These are phyloP conservation scores for Cephus pygmeus DNA, from an alignment of 2,888 invertebrate species.

Conservation along the genomic window DNA sequence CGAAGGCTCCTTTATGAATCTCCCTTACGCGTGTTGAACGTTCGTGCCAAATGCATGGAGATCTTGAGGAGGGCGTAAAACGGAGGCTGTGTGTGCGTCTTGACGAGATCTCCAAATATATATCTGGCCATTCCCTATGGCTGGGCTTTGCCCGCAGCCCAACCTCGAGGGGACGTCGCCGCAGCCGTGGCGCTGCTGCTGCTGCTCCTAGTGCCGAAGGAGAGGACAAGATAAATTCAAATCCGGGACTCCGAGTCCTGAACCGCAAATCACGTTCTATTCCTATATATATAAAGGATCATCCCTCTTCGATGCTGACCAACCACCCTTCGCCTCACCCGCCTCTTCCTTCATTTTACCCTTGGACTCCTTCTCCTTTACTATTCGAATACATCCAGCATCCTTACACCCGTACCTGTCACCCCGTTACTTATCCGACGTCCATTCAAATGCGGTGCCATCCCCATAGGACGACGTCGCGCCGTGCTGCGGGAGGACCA, in stretches of 20 bases:
- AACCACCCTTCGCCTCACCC: slow-evolving; percentile 29
- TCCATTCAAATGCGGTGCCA: slow-evolving; percentile 23
- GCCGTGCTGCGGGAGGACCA: not conserved
- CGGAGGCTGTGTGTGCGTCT: not conserved
- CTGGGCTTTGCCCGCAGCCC: slow-evolving; percentile 9
- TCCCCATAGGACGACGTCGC: not conserved
- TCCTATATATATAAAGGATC: slow-evolving; percentile 57
- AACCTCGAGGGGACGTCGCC: slow-evolving; percentile 7
- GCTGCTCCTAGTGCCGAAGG: slow-evolving; percentile 12
- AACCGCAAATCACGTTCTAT: slow-evolving; percentile 59
- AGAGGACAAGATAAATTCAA: slow-evolving; percentile 57
- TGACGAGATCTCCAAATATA: slow-evolving; percentile 6
- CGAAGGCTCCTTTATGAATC: slow-evolving; percentile 35
- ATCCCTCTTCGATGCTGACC: slow-evolving; percentile 59
- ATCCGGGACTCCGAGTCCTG: slow-evolving; percentile 53
- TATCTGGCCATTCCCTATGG: slow-evolving; percentile 6
- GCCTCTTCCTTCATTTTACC: slow-evolving; percentile 1
- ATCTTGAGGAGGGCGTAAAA: slow-evolving; percentile 25
- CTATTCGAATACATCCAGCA: slow-evolving; percentile 2
- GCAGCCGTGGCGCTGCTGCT: not conserved
- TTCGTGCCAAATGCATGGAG: slow-evolving; percentile 26
- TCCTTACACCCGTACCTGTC: slow-evolving; percentile 42
- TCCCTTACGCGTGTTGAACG: slow-evolving; percentile 10
- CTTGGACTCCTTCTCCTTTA: not conserved
- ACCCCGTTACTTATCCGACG: slow-evolving; percentile 57